Percentiles rank a stretch among this genome's conserved stretches.
Evolutionary conservation across 2,888 invertebrate species (phyloP).

Genomic region (Dusona sp.): DNA sequence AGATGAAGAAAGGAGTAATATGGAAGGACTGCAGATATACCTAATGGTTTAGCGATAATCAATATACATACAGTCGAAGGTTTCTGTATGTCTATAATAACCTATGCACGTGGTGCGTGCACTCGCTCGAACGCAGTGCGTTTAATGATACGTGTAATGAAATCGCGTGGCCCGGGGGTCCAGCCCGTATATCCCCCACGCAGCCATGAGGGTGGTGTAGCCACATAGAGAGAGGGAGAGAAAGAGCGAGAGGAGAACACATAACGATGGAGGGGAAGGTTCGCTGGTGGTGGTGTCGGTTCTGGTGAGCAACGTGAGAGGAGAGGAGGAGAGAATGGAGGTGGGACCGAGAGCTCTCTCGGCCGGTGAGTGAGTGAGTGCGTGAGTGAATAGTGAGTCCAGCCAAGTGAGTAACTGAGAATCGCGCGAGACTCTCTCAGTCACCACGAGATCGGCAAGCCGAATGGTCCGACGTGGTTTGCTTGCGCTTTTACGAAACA

Average conservation of each 20-base stretch:
- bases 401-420: conserved; percentile 82
- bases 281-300: conserved; percentile 53
- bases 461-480: conserved; percentile 83
- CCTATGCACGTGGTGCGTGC: conserved; percentile 61
- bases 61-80: conserved; percentile 37
- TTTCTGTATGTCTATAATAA: conserved; percentile 33
- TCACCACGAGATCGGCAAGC: conserved; percentile 84
- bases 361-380: conserved; percentile 69
- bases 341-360: conserved; percentile 68
- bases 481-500: conserved; percentile 69
- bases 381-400: conserved; percentile 79
- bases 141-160: conserved; percentile 80
- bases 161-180: conserved; percentile 78
- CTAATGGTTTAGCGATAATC: conserved; percentile 19
- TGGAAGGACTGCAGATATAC: conserved; percentile 4
- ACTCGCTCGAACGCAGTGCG: conserved; percentile 70
- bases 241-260: conserved; percentile 65
- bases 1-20: conserved; percentile 16
- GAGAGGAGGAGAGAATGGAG: conserved; percentile 77
- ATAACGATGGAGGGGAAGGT: conserved; percentile 62
- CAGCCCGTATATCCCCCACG: conserved; percentile 67
- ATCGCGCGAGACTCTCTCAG: conserved; percentile 82
- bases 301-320: conserved; percentile 71
- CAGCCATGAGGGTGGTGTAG: conserved; percentile 68
- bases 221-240: conserved; percentile 50